Base-by-base conservation (phyloP, 1,140 invertebrate genomes). In the Calosoma granatense region DNA sequence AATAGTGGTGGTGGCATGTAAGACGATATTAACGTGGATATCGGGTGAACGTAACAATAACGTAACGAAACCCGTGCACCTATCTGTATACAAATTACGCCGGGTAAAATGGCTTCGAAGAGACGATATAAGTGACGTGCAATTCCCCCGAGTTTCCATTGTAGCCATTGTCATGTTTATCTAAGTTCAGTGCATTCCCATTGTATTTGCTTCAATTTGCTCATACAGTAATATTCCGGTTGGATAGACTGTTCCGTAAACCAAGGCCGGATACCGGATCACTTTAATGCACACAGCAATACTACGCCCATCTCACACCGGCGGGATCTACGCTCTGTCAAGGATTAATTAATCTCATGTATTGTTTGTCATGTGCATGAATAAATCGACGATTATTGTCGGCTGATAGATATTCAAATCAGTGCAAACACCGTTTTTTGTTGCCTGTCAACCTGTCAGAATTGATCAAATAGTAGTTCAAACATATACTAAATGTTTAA, bases 141-240 rank as follows among this genome's bases (percentile, higher is more conserved):
- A 36, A 36, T 36, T 36, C 26, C 6, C 26, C n/a, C n/a, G 6
- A n/a, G 26, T n/a, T 47, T 17, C 15, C 6, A 47, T 6, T 47
- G 15, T 47, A 12, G 15, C 41, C 6, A 47, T 47, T 47, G 41
- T 17, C 15, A 17, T 4, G 41, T 47, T 47, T 47, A 47, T 47
- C 41, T 47, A 47, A 47, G 15, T 47, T 47, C 17, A 17, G 6
- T 47, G 6, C 41, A 47, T 47, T 11, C 17, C 41, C 41, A 11
- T 47, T 47, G 41, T 47, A 47, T 47, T 47, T 11, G 41, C 3
- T 12, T 4, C 17, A 47, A 47, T 47, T 47, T 47, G 41, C 17
- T 47, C 41, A 47, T 12, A 47, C 41, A 47, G 41, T 47, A 47
- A 47, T 47, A 47, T 47, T 17, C 15, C 41, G 41, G 41, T 47